phyloP scores from a whole-genome alignment of 23 tunicate genomes.

The Oikopleura albicans region DNA sequence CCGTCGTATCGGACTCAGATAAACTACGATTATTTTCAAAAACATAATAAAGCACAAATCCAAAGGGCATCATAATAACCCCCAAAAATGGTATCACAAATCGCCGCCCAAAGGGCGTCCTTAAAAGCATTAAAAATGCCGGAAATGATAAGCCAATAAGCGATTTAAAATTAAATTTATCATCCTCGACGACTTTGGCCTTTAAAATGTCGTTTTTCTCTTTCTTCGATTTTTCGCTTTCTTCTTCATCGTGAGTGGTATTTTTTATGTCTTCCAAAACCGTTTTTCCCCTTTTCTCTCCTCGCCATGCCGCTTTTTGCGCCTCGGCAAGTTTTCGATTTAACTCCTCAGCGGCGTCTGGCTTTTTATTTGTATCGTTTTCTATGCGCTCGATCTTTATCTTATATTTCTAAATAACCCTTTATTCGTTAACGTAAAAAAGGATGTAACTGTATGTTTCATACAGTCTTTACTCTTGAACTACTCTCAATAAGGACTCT shows the following conservation, averaged over 20 bases:
- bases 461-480: no score
- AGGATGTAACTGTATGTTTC: no score
- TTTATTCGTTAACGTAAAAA: no score
- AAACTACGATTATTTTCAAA: background rate
- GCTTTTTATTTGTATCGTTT: background rate
- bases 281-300: background rate
- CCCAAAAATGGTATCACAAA: background rate
- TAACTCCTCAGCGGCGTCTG: background rate
- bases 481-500: no score
- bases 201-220: background rate
- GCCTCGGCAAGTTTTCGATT: background rate
- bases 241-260: background rate
- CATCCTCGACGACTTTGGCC: background rate
- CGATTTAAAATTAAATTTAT: background rate
- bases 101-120: background rate
- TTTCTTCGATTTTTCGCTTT: background rate
- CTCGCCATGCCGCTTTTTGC: background rate
- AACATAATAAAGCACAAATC: background rate
- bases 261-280: background rate
- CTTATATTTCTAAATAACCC: background rate
- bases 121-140: background rate
- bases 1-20: background rate
- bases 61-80: background rate
- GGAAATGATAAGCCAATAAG: background rate
- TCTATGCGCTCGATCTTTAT: background rate